Conservation (phyloP, 1,140 invertebrate species). For the Ceratina australensis region DNA sequence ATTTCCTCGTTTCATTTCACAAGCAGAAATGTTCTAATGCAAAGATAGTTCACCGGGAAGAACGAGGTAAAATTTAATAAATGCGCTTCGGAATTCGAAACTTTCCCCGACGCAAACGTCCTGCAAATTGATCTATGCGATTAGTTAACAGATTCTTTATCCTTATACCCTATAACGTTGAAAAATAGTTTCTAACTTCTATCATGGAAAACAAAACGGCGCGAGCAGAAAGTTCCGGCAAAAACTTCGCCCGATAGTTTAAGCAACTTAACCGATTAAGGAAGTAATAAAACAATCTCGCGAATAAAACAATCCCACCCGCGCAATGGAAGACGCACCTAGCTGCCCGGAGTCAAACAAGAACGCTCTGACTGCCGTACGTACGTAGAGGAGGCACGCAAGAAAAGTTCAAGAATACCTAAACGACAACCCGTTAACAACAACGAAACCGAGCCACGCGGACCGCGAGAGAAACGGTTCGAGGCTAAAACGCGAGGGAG, state of each 20-base stretch:
- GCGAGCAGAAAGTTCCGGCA: neutral
- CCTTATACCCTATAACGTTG: too few relatives aligned
- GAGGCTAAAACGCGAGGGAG: neutral
- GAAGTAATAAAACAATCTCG: neutral
- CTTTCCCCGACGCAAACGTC: too few relatives aligned
- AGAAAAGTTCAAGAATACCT: neutral
- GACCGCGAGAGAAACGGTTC: too few relatives aligned
- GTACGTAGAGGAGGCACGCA: neutral
- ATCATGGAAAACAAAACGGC: neutral
- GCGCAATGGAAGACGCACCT: neutral
- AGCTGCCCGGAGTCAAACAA: neutral
- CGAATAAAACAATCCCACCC: neutral
- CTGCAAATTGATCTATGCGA: too few relatives aligned
- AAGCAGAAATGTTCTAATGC: too few relatives aligned
- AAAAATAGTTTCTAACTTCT: slow-evolving; percentile 3
- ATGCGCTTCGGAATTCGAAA: too few relatives aligned
- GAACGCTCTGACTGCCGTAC: neutral
- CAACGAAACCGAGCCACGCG: neutral
- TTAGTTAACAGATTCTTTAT: too few relatives aligned
- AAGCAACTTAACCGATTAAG: neutral
- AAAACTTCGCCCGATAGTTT: neutral
- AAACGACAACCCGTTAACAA: neutral
- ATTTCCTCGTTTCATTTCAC: too few relatives aligned
- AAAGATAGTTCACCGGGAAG: too few relatives aligned
- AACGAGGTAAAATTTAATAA: too few relatives aligned